Evolutionary conservation across 92 coral and sea anemone species (phyloP).

Genomic region (Heteractis magnifica): DNA sequence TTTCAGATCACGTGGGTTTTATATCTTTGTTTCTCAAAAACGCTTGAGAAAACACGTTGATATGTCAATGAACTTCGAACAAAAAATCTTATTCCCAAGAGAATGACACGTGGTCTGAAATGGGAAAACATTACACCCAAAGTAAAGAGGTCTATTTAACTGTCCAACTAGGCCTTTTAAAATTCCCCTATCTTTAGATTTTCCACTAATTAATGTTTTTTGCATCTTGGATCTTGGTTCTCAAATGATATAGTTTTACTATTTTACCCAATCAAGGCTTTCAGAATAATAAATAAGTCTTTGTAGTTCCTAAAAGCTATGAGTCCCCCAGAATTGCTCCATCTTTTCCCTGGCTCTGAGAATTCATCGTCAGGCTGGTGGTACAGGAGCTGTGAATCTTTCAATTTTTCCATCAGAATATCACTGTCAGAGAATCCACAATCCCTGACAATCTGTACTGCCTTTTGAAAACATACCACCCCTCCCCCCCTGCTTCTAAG

Average conservation of each 20-base stretch:
- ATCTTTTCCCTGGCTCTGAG: constrained; percentile 43
- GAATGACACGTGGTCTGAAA: too few species aligned
- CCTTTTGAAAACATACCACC: constrained; percentile 35
- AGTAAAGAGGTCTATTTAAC: too few species aligned
- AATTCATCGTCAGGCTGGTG: constrained; percentile 48
- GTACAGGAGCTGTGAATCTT: constrained; percentile 39
- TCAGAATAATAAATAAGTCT: constrained; percentile 34
- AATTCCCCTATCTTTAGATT: not conserved
- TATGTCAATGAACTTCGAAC: too few species aligned
- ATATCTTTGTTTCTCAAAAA: too few species aligned
- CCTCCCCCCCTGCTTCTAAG: constrained; percentile 67
- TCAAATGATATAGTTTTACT: not conserved
- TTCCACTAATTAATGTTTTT: not conserved
- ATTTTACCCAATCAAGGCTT: constrained; percentile 4
- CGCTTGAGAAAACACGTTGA: too few species aligned
- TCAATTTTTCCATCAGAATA: constrained; percentile 25
- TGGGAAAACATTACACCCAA: too few species aligned
- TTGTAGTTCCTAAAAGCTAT: constrained; percentile 54
- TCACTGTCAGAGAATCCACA: constrained; percentile 7
- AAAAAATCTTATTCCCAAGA: too few species aligned
- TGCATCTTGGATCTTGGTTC: not conserved
- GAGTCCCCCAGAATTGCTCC: constrained; percentile 65
- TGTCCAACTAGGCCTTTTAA: too few species aligned
- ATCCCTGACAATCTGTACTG: constrained; percentile 32
- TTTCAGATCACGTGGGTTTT: too few species aligned